These are phyloP conservation scores for Morelia viridis DNA, from an alignment of 2,797 vertebrate genomes.

Conservation along the genomic window DNA sequence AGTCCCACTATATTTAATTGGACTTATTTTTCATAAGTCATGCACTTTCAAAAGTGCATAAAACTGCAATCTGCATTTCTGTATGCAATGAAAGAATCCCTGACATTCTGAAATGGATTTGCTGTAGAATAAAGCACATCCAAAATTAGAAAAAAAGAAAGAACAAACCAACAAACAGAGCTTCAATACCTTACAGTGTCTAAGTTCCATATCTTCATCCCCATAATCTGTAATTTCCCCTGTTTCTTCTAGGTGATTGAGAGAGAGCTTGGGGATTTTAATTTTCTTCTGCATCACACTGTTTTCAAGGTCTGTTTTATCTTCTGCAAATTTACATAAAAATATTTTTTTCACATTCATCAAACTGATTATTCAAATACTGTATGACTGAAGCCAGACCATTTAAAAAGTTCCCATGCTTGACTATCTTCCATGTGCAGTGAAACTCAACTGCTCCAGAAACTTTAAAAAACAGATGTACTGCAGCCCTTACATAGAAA, in stretches of 20 bases:
- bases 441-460: conserved; percentile 38
- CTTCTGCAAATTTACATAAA: conserved; percentile 83
- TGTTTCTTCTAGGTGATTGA: conserved; percentile 89
- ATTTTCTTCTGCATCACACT: conserved; percentile 99
- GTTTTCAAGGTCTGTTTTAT: conserved; percentile 97
- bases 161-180: conserved; percentile 44
- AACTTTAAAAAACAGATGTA: background rate
- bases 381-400: conserved; percentile 64
- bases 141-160: background rate
- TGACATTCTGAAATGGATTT: conserved; percentile 48
- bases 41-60: background rate
- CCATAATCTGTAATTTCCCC: conserved; percentile 90
- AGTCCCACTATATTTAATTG: background rate
- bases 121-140: conserved; percentile 40
- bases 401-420: conserved; percentile 55
- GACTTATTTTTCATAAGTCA: background rate
- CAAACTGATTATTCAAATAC: conserved; percentile 60
- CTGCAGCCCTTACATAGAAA: background rate
- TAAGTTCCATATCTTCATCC: conserved; percentile 92
- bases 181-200: conserved; percentile 95
- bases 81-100: conserved; percentile 41
- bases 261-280: conserved; percentile 99
- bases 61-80: background rate
- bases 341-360: conserved; percentile 74
- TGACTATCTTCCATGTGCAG: conserved; percentile 25